Evolutionary conservation across 2,888 invertebrate species (phyloP), one percentile per base, ranked within the genome.

Genomic region (Papilio demoleus): DNA sequence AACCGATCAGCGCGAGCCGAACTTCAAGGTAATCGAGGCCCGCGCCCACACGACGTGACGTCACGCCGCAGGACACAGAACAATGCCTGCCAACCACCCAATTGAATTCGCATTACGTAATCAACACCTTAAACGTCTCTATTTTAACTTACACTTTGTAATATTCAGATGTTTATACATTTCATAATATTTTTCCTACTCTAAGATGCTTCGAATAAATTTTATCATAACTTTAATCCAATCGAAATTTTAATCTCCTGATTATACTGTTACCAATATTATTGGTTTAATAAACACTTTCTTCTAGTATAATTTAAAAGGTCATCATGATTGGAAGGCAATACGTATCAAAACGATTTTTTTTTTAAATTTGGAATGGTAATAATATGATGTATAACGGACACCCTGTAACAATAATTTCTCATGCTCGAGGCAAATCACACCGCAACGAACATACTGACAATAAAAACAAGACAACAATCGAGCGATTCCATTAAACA

Each of bases 401-500:
- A 75, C 90, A 88, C 76, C 86, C 88, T 87, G 85, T 90, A 81
- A 42, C 70, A 61, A 40, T 63, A 69, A 77, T 70, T 83, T 85
- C 82, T 81, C 83, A 87, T 84, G 84, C 83, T 85, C 76, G 81
- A 78, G 81, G 85, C 86, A 79, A 82, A 86, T 81, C 81, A 78
- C 81, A 76, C 75, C 79, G 71, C 74, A 67, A 53, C 62, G 65
- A 71, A 70, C 69, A 71, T 68, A 60, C 71, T 73, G 77, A 84
- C 84, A 88, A 87, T 83, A 88, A 87, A 88, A 88, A 87, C 81
- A 81, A 82, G 81, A 83, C 85, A 86, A 86, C 86, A 85, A 84
- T 85, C 81, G 81, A 76, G 78, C 79, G 82, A 83, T 85, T 82
- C 82, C 85, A 88, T 88, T 88, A 88, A 87, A 88, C 87, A 88